Evolutionary conservation across 2,113 vertebrate genomes (phyloP).

Genomic region (Heptranchias perlo): DNA sequence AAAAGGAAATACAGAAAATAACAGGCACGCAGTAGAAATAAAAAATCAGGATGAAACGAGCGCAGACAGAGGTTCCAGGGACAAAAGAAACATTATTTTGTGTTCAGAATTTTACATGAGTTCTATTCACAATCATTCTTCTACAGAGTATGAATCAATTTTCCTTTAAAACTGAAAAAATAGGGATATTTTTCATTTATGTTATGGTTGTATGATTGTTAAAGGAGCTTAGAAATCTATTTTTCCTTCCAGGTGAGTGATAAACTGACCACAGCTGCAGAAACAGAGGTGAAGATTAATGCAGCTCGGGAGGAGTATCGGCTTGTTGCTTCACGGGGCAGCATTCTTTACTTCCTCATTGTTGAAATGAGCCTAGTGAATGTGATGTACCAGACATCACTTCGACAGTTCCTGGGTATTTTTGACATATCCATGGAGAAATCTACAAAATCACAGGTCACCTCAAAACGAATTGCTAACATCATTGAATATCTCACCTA

Average conservation of each 20-base stretch:
- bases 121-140: background rate
- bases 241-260: slow-evolving; percentile 62
- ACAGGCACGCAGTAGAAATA: too few relatives aligned
- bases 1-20: background rate
- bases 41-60: background rate
- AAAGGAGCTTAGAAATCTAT: background rate
- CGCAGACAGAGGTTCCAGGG: background rate
- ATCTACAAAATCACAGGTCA: slow-evolving; percentile 63
- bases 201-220: background rate
- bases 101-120: background rate
- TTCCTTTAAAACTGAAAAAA: background rate
- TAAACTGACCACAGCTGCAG: slow-evolving; percentile 63
- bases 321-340: slow-evolving; percentile 67
- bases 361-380: slow-evolving; percentile 78
- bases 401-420: slow-evolving; percentile 70
- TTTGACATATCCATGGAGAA: slow-evolving; percentile 67
- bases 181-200: background rate
- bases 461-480: slow-evolving; percentile 65
- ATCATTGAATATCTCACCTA: slow-evolving; percentile 67
- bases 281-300: slow-evolving; percentile 75
- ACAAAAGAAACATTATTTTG: background rate
- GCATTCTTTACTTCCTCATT: slow-evolving; percentile 77
- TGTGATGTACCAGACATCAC: slow-evolving; percentile 77
- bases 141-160: background rate
- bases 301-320: slow-evolving; percentile 73